phyloP scores from a whole-genome alignment of 2,113 vertebrate genomes.

The Tupaia tana region DNA sequence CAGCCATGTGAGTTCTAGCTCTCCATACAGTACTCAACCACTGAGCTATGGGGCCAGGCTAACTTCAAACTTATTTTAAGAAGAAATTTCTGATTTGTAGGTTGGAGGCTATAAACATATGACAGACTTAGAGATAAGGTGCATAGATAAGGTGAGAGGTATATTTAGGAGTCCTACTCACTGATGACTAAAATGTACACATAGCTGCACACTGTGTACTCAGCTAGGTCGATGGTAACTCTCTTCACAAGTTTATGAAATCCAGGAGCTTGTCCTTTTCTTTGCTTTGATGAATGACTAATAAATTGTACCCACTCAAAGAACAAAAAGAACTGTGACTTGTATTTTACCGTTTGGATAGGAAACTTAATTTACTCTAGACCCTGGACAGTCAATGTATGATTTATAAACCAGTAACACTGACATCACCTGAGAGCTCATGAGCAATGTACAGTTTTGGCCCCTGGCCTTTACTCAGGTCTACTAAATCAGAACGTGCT shows the following conservation, averaged over 20 bases:
- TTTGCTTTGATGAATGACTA: slow-evolving; percentile 4
- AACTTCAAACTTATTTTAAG: not conserved
- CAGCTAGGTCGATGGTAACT: not conserved
- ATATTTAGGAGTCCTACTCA: not conserved
- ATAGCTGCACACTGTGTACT: not conserved
- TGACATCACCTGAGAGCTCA: not conserved
- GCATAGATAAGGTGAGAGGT: not conserved
- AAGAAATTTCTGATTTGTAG: not conserved
- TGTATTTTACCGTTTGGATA: not conserved
- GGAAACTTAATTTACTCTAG: not conserved
- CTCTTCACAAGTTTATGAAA: not conserved
- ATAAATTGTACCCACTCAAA: not conserved
- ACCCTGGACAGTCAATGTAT: not conserved
- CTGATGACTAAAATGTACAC: not conserved
- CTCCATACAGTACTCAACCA: too few species aligned
- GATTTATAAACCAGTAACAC: not conserved
- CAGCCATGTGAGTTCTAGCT: too few species aligned
- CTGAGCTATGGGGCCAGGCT: too few species aligned
- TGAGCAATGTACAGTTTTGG: not conserved
- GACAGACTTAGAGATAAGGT: not conserved
- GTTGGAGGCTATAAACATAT: not conserved
- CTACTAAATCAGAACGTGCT: not conserved
- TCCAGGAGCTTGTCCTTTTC: not conserved
- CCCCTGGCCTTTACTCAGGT: not conserved
- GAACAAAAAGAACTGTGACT: not conserved